Conservation (phyloP, 2,888 invertebrate genomes). For the Troides aeacus region DNA sequence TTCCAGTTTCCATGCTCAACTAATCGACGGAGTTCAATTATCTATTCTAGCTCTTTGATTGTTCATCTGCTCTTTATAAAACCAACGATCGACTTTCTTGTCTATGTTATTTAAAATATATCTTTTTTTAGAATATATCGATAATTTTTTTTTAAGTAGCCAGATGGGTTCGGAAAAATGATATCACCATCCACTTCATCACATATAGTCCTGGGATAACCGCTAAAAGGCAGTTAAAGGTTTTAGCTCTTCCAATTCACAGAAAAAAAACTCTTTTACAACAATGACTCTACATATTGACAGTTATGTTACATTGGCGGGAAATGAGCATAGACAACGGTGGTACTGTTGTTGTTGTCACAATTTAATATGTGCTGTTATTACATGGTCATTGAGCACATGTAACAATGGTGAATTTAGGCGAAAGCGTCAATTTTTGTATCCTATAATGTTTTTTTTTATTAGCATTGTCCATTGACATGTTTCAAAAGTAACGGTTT, state of each 20-base stretch:
- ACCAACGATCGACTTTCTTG: too few relatives aligned
- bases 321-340: constrained; percentile 27
- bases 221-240: too few relatives aligned
- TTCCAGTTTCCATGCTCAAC: too few relatives aligned
- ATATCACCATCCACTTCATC: too few relatives aligned
- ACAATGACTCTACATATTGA: neutral
- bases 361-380: constrained; percentile 20
- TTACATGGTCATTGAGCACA: constrained; percentile 36
- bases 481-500: constrained; percentile 39
- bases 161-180: too few relatives aligned
- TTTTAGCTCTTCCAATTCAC: too few relatives aligned
- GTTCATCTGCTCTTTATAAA: too few relatives aligned
- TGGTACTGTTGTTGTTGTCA: constrained; percentile 33
- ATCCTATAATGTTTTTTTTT: constrained; percentile 29
- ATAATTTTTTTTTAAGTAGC: neutral
- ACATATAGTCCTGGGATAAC: too few relatives aligned
- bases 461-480: constrained; percentile 36
- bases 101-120: neutral
- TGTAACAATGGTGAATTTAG: constrained; percentile 35
- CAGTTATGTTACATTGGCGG: constrained; percentile 5
- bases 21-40: too few relatives aligned
- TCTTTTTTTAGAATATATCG: neutral
- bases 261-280: neutral
- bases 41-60: too few relatives aligned
- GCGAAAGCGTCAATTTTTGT: constrained; percentile 46